phyloP scores from a whole-genome alignment of 2,797 vertebrate genomes.

The Danio albolineatus region DNA sequence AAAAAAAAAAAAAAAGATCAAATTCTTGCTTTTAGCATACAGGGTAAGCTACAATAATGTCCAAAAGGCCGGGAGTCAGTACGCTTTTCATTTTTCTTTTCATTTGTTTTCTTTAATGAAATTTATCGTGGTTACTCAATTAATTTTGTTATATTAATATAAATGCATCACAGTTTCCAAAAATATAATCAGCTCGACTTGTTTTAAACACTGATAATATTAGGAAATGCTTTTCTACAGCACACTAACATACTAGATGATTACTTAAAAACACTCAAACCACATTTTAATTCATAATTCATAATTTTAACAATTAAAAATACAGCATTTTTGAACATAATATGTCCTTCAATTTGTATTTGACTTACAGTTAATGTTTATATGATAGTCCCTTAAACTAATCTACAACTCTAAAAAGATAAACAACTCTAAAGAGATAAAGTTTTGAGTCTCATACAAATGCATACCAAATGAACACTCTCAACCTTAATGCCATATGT shows the following conservation, averaged over 20 bases:
- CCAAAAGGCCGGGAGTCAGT: too few relatives aligned
- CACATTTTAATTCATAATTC: too few relatives aligned
- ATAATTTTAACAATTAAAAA: neutral
- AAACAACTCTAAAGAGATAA: slow-evolving; percentile 16
- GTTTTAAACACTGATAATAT: neutral
- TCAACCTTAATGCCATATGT: slow-evolving; percentile 10
- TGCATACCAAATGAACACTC: neutral
- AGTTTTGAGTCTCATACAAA: slow-evolving; percentile 17
- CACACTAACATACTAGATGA: neutral
- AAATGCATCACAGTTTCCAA: neutral
- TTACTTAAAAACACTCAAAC: neutral
- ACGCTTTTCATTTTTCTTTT: too few relatives aligned
- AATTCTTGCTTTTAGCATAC: neutral
- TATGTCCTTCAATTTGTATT: neutral
- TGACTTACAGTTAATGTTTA: too few relatives aligned
- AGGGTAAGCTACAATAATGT: neutral
- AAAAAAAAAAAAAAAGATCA: neutral
- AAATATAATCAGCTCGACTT: neutral
- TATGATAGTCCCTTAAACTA: slow-evolving; percentile 13
- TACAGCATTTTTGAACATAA: neutral
- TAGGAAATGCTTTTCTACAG: neutral
- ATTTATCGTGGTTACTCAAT: neutral
- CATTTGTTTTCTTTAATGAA: neutral
- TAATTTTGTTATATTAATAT: too few relatives aligned
- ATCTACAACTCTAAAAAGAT: slow-evolving; percentile 25